A percentile compares a stretch with the other conserved stretches of the same genome.
phyloP scores from a whole-genome alignment of 1,140 invertebrate genomes.

The Zaprionus capensis region DNA sequence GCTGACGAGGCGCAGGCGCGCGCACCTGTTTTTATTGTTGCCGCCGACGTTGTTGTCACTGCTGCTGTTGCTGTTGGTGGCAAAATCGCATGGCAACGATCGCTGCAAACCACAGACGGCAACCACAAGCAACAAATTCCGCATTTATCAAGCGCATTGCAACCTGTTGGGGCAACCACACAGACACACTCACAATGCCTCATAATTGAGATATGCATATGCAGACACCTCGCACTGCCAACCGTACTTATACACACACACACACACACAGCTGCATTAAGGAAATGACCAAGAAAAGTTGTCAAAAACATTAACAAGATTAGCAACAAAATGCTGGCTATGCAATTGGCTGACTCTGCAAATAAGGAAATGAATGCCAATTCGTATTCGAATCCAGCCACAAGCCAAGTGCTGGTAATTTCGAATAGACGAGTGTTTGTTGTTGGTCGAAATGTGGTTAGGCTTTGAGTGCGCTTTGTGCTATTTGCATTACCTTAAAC shows the following conservation, averaged over 20 bases:
- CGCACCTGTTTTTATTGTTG: slow-evolving; percentile 51
- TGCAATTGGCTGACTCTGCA: background rate
- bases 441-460: slow-evolving; percentile 20
- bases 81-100: slow-evolving; percentile 49
- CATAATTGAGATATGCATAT: slow-evolving; percentile 47
- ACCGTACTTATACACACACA: background rate
- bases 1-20: slow-evolving; percentile 20
- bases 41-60: slow-evolving; percentile 22
- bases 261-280: background rate
- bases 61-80: slow-evolving; percentile 17
- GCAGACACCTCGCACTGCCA: slow-evolving; percentile 22
- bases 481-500: slow-evolving; percentile 13
- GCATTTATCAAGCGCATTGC: slow-evolving; percentile 50
- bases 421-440: slow-evolving; percentile 1
- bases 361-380: slow-evolving; percentile 27
- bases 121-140: slow-evolving; percentile 57
- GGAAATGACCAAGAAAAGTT: slow-evolving; percentile 34
- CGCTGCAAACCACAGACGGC: slow-evolving; percentile 35
- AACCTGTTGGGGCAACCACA: slow-evolving; percentile 27
- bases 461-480: slow-evolving; percentile 3
- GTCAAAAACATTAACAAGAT: slow-evolving; percentile 39
- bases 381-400: background rate
- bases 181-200: slow-evolving; percentile 11
- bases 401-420: slow-evolving; percentile 9
- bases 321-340: slow-evolving; percentile 23